Conservation (phyloP, 2,888 invertebrate species). For the Amaurobius ferox region DNA sequence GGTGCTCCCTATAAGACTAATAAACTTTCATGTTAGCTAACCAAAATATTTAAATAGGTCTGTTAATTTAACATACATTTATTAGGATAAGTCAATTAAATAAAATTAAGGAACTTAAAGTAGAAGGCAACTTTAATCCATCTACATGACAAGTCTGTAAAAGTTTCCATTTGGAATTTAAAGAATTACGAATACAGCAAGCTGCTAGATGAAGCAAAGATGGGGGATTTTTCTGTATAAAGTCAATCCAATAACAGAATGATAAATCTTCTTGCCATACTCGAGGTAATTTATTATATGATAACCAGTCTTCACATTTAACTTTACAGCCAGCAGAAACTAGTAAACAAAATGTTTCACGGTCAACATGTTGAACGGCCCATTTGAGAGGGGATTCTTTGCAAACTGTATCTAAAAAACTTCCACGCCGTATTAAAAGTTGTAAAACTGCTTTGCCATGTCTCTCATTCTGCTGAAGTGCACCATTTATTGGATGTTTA, state of each 20-base stretch:
- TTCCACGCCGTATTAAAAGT: conserved; percentile 41
- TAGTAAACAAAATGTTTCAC: conserved; percentile 33
- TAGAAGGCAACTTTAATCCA: conserved; percentile 26
- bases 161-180: conserved; percentile 13
- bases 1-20: too few species aligned
- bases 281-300: conserved; percentile 11
- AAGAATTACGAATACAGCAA: conserved; percentile 16
- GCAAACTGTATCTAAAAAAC: conserved; percentile 1
- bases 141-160: conserved; percentile 28
- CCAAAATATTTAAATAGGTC: too few species aligned
- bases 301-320: conserved; percentile 20
- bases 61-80: too few species aligned
- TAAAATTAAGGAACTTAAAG: neutral
- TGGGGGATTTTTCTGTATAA: conserved; percentile 24
- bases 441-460: neutral
- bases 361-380: conserved; percentile 24
- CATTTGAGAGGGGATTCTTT: conserved; percentile 24
- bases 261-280: conserved; percentile 18
- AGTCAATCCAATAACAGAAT: conserved; percentile 39
- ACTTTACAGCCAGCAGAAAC: conserved; percentile 36
- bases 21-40: too few species aligned
- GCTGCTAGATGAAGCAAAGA: conserved; percentile 26
- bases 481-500: conserved; percentile 32
- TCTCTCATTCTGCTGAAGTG: neutral
- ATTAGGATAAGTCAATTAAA: too few species aligned